Conservation (phyloP, 2,888 invertebrate genomes). For the Microchrysa polita region DNA sequence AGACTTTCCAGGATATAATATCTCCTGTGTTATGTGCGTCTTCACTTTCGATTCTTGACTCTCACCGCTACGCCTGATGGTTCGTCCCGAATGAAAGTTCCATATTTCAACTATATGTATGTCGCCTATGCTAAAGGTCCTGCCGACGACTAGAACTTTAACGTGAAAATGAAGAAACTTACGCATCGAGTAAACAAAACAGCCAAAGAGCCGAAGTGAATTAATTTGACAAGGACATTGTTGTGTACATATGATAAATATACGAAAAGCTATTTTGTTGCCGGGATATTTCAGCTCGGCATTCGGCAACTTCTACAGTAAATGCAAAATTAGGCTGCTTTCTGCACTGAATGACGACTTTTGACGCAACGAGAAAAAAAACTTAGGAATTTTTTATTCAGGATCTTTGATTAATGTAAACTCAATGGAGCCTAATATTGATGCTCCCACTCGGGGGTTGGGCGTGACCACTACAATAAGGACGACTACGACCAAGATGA, state of each 20-base stretch:
- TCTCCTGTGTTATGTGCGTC: not conserved
- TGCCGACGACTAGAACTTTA: not conserved
- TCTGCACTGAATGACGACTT: not conserved
- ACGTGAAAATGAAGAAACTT: slow-evolving; percentile 31
- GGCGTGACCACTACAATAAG: not conserved
- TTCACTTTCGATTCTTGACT: not conserved
- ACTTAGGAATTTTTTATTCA: not conserved
- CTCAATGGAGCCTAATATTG: not conserved
- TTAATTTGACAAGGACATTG: slow-evolving; percentile 25
- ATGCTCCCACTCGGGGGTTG: too few relatives aligned
- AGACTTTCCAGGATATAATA: not conserved
- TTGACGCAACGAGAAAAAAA: not conserved
- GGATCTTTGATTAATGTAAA: slow-evolving; percentile 34
- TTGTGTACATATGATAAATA: slow-evolving; percentile 32
- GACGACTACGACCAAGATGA: not conserved
- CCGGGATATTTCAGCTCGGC: slow-evolving; percentile 6
- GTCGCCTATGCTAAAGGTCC: not conserved
- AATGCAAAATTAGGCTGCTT: not conserved
- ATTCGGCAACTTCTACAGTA: not conserved
- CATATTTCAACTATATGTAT: not conserved
- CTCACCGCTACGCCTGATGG: not conserved
- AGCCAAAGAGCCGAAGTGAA: slow-evolving; percentile 19
- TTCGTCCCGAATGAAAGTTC: not conserved
- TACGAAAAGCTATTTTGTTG: slow-evolving; percentile 28
- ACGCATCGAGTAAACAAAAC: slow-evolving; percentile 13